Evolutionary conservation across 2,797 vertebrate genomes (phyloP).

Genomic region (Nyctalus aviator): DNA sequence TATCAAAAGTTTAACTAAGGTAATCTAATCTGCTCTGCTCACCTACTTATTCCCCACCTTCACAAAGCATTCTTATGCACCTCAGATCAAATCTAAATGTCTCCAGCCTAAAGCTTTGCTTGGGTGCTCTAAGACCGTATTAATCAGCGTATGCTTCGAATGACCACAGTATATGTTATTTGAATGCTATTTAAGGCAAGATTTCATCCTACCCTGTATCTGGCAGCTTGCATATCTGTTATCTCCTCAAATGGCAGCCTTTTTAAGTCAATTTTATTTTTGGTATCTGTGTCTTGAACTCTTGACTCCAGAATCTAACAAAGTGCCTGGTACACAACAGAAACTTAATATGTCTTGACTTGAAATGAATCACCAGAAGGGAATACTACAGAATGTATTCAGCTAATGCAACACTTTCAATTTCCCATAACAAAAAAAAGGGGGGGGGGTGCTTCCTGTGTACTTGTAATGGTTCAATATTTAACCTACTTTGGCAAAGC

Average conservation of each 20-base stretch:
- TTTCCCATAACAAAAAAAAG: not conserved
- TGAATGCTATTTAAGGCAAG: not conserved
- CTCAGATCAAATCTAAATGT: not conserved
- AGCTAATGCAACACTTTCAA: not conserved
- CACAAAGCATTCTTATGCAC: not conserved
- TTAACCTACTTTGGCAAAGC: not conserved
- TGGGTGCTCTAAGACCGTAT: not conserved
- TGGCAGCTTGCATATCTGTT: not conserved
- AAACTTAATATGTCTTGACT: not conserved
- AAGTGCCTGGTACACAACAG: not conserved
- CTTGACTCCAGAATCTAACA: not conserved
- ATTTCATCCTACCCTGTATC: not conserved
- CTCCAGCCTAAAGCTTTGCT: not conserved
- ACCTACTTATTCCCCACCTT: not conserved
- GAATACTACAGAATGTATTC: not conserved
- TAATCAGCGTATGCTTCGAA: not conserved
- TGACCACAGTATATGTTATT: not conserved
- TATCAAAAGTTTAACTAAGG: not conserved
- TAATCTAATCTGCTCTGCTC: not conserved
- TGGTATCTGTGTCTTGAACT: not conserved
- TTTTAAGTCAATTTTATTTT: not conserved
- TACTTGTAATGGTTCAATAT: not conserved
- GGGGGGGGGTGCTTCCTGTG: not conserved
- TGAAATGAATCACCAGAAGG: not conserved
- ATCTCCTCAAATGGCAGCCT: not conserved